phyloP scores from a whole-genome alignment of 1,140 invertebrate species.

The Drosophila parvula region DNA sequence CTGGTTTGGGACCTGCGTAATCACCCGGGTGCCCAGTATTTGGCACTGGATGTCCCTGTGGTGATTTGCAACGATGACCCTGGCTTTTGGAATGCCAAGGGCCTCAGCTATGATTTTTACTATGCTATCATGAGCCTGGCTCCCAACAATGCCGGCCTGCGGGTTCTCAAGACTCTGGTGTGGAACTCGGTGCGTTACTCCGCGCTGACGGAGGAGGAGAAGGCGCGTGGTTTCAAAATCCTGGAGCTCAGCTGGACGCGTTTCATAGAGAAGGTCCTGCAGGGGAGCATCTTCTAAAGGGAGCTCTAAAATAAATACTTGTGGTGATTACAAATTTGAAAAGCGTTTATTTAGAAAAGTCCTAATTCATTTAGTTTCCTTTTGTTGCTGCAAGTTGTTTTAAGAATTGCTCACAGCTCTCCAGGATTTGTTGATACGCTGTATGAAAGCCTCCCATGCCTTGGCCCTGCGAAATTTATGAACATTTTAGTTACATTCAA shows the following conservation, averaged over 20 bases:
- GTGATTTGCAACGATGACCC: slow-evolving; percentile 89
- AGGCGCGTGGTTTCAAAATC: slow-evolving; percentile 47
- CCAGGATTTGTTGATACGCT: slow-evolving; percentile 60
- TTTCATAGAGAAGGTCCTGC: slow-evolving; percentile 67
- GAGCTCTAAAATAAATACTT: neutral
- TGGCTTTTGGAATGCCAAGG: slow-evolving; percentile 87
- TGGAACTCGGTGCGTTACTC: slow-evolving; percentile 87
- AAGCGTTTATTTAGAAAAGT: too few species aligned
- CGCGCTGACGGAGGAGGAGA: slow-evolving; percentile 47
- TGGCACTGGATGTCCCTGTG: slow-evolving; percentile 87
- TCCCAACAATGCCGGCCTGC: slow-evolving; percentile 86
- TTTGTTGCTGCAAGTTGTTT: neutral
- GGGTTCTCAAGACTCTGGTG: slow-evolving; percentile 88
- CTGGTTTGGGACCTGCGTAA: slow-evolving; percentile 91
- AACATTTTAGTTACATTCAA: neutral
- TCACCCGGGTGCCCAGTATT: slow-evolving; percentile 89
- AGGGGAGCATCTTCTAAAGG: slow-evolving; percentile 58
- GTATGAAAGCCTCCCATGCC: slow-evolving; percentile 65
- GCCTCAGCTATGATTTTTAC: slow-evolving; percentile 90
- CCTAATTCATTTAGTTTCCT: neutral
- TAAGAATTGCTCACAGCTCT: slow-evolving; percentile 58
- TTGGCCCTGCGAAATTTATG: slow-evolving; percentile 40
- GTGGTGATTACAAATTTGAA: neutral
- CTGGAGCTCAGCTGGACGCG: slow-evolving; percentile 64
- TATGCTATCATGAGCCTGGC: slow-evolving; percentile 90